phyloP scores from a whole-genome alignment of 2,113 vertebrate species.

The Charadrius vociferus region DNA sequence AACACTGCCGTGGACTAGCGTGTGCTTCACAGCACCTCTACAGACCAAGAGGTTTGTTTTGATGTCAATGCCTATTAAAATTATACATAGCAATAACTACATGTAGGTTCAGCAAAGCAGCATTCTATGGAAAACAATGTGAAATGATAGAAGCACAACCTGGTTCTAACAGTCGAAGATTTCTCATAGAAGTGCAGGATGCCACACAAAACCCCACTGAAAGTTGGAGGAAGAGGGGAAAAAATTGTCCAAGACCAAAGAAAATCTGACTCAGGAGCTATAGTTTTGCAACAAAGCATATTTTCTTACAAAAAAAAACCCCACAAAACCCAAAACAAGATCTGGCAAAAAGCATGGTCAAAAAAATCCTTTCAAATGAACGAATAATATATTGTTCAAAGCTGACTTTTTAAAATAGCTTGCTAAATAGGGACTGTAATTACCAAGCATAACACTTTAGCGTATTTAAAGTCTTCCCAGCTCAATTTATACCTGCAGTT shows the following conservation, averaged over 20 bases:
- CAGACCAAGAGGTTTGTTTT: background rate
- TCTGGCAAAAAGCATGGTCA: background rate
- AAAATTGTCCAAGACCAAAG: background rate
- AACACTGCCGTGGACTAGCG: background rate
- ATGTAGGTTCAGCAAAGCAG: background rate
- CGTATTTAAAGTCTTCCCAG: background rate
- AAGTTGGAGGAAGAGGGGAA: background rate
- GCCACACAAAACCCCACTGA: background rate
- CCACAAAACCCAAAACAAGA: background rate
- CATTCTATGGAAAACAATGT: accelerated
- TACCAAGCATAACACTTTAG: background rate
- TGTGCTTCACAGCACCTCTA: background rate
- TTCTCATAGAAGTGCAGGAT: background rate
- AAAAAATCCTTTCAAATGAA: background rate
- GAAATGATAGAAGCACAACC: background rate
- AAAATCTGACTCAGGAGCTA: background rate
- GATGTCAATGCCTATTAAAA: background rate
- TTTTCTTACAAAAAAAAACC: accelerated
- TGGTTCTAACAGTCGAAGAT: background rate
- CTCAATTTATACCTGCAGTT: background rate
- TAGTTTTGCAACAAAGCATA: background rate
- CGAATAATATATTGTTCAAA: background rate
- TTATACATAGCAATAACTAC: background rate
- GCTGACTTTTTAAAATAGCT: background rate
- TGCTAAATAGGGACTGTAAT: background rate